Evolutionary conservation across 2,888 invertebrate genomes (phyloP).

Genomic region (Drosophila vallismaia): DNA sequence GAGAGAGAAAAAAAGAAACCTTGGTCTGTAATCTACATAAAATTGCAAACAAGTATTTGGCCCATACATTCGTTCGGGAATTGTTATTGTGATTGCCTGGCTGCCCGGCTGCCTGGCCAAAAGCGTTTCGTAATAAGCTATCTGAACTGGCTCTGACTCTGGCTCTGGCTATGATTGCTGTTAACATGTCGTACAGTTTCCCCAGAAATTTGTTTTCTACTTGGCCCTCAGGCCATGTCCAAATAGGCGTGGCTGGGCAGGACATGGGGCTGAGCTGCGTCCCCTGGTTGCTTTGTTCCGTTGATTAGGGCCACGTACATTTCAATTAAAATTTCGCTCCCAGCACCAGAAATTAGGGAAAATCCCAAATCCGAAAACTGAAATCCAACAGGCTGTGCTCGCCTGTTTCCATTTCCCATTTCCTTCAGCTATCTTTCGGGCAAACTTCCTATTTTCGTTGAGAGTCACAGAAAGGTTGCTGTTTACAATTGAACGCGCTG

Average conservation of each 20-base stretch:
- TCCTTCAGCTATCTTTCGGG: conserved; percentile 25
- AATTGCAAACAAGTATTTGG: conserved; percentile 68
- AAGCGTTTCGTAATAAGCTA: conserved; percentile 67
- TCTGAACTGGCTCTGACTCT: conserved; percentile 39
- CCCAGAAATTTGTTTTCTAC: conserved; percentile 59
- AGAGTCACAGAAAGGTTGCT: conserved; percentile 8
- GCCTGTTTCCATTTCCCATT: conserved; percentile 22
- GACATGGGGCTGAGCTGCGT: conserved; percentile 6
- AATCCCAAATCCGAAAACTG: conserved; percentile 33
- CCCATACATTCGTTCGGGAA: conserved; percentile 33
- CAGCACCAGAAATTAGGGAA: conserved; percentile 62
- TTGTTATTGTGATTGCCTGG: conserved; percentile 55
- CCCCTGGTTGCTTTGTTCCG: conserved; percentile 49
- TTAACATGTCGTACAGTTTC: conserved; percentile 72
- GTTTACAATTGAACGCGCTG: conserved; percentile 59
- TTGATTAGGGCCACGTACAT: conserved; percentile 68
- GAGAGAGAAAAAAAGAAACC: conserved; percentile 43
- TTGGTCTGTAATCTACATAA: conserved; percentile 71
- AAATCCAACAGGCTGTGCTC: conserved; percentile 31
- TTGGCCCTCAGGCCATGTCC: conserved; percentile 59
- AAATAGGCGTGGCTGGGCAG: conserved; percentile 5
- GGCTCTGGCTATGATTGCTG: conserved; percentile 64
- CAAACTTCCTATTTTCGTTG: conserved; percentile 49
- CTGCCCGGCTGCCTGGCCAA: conserved; percentile 16
- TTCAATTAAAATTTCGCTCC: conserved; percentile 76